A percentile compares a stretch with the other conserved stretches of the same genome.
Evolutionary conservation across 1,140 invertebrate species (phyloP).

Genomic region (Popillia japonica): DNA sequence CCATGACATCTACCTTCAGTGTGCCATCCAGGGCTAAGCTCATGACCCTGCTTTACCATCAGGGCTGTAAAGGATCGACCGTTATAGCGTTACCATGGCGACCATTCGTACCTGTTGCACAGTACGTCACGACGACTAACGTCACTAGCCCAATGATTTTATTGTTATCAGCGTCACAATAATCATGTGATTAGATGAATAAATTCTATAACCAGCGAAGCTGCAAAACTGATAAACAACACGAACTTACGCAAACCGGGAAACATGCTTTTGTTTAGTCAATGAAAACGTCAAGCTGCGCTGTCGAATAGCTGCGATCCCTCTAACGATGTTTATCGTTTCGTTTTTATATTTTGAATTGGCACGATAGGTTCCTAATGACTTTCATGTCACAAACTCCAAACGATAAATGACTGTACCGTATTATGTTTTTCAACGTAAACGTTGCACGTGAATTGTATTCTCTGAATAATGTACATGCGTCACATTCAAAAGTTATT

Average conservation of each 20-base stretch:
- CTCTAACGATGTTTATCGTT: slow-evolving; percentile 1
- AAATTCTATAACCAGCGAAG: slow-evolving; percentile 16
- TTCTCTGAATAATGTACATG: background rate
- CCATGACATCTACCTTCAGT: background rate
- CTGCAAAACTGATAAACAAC: slow-evolving; percentile 19
- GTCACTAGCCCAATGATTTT: slow-evolving; percentile 32
- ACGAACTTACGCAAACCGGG: slow-evolving; percentile 10
- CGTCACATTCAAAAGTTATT: too few relatives aligned
- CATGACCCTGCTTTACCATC: slow-evolving; percentile 22
- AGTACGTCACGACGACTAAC: slow-evolving; percentile 15
- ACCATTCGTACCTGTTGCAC: slow-evolving; percentile 30
- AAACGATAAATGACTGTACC: too few relatives aligned
- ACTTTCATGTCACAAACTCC: too few relatives aligned
- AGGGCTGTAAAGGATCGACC: slow-evolving; percentile 32
- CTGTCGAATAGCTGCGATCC: background rate
- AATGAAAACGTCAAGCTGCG: background rate
- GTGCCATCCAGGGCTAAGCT: background rate
- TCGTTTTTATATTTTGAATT: background rate
- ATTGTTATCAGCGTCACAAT: slow-evolving; percentile 34
- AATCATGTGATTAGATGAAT: slow-evolving; percentile 20
- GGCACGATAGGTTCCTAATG: too few relatives aligned
- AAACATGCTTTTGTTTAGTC: slow-evolving; percentile 14
- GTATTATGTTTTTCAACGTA: background rate
- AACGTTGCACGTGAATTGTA: background rate
- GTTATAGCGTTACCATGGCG: background rate